Evolutionary conservation across 1,140 invertebrate species (phyloP).

Genomic region (Bactericera cockerelli): DNA sequence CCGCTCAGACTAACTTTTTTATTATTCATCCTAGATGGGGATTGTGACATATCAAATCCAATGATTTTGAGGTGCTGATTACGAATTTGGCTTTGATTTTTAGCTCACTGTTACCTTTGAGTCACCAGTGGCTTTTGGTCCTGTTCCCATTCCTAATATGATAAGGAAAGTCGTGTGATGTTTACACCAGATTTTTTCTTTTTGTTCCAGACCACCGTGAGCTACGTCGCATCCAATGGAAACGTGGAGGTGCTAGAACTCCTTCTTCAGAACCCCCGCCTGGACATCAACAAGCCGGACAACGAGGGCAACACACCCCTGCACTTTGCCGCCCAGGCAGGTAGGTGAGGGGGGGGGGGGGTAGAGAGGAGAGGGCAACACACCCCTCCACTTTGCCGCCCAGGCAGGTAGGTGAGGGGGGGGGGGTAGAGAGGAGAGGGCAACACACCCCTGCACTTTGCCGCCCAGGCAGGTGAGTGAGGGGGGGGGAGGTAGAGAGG

Average conservation of each 20-base stretch:
- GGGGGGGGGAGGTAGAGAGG: no score
- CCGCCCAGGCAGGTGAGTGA: conserved; percentile 54
- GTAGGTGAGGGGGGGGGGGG: conserved; percentile 32
- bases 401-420: conserved; percentile 60
- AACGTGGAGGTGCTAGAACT: conserved; percentile 41
- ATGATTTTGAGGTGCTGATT: no score
- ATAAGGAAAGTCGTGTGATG: no score
- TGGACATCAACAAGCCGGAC: conserved; percentile 56
- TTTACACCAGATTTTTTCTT: no score
- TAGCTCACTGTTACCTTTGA: no score
- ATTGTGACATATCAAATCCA: no score
- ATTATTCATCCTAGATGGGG: no score
- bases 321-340: conserved; percentile 65
- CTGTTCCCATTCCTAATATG: no score
- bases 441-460: conserved; percentile 64
- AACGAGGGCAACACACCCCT: conserved; percentile 68
- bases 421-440: no score
- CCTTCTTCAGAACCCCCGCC: conserved; percentile 39
- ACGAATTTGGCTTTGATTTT: no score
- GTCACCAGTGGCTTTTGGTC: no score
- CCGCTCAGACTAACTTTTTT: no score
- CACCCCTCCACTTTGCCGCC: conserved; percentile 61
- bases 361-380: conserved; percentile 74
- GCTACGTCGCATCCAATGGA: conserved; percentile 47
- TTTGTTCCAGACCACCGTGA: conserved; percentile 46